These are phyloP conservation scores for Drosophila nigrodunni DNA, from an alignment of 1,140 invertebrate genomes.

Conservation along the genomic window DNA sequence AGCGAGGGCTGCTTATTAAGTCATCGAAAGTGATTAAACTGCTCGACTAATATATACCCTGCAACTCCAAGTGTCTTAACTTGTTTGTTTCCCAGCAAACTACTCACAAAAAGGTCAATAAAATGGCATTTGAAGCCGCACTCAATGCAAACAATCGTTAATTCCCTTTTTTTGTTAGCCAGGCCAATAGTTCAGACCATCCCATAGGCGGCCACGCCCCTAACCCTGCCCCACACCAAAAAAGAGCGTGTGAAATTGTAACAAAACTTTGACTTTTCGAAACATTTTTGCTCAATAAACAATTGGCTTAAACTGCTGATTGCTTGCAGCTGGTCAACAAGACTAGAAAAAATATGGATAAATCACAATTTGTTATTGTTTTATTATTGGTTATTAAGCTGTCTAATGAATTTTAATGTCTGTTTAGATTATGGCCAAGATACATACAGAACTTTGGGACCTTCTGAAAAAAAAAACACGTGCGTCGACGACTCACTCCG, in stretches of 20 bases:
- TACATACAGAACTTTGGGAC: background rate
- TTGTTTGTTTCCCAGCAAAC: no score
- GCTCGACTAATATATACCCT: no score
- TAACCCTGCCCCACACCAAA: background rate
- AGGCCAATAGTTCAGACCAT: slow-evolving; percentile 7
- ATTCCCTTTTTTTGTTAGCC: slow-evolving; percentile 11
- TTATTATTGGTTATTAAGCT: slow-evolving; percentile 55
- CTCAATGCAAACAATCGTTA: background rate
- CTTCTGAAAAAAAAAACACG: slow-evolving; percentile 31
- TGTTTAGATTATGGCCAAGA: slow-evolving; percentile 19
- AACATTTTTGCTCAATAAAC: slow-evolving; percentile 17
- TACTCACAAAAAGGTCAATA: background rate
- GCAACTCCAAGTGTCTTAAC: no score
- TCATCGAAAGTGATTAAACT: background rate
- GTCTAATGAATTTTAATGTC: slow-evolving; percentile 63
- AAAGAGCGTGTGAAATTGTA: slow-evolving; percentile 43
- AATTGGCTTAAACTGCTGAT: slow-evolving; percentile 5
- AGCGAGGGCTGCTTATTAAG: slow-evolving; percentile 12
- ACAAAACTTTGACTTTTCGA: slow-evolving; percentile 8
- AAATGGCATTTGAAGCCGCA: background rate
- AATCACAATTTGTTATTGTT: slow-evolving; percentile 6
- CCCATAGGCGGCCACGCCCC: slow-evolving; percentile 11
- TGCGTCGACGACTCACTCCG: slow-evolving; percentile 30
- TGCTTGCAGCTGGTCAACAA: slow-evolving; percentile 11
- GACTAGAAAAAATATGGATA: slow-evolving; percentile 1